phyloP scores from a whole-genome alignment of 1,140 invertebrate species.

The Pseudoatta argentina region DNA sequence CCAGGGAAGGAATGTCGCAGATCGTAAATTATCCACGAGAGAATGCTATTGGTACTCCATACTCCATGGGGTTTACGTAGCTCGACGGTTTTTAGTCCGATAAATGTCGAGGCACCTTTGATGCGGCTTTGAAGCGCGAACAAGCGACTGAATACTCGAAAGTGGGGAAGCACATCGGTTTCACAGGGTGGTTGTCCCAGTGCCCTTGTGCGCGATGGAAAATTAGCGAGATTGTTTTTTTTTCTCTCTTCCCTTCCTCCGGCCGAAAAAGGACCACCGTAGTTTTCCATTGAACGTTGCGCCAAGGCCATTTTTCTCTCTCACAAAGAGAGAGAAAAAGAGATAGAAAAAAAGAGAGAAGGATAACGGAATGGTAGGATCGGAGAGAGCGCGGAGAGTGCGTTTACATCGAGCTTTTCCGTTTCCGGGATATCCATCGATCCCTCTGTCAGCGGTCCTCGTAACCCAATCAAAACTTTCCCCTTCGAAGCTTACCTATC shows the following conservation, averaged over 20 bases:
- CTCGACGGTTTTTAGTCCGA: conserved; percentile 59
- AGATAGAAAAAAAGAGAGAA: neutral
- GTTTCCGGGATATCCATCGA: conserved; percentile 75
- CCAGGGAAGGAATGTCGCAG: conserved; percentile 47
- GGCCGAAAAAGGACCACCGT: conserved; percentile 64
- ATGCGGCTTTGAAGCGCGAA: conserved; percentile 70
- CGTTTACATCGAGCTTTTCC: conserved; percentile 75
- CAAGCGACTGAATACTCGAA: conserved; percentile 63
- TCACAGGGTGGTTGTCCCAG: conserved; percentile 75
- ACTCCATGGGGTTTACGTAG: conserved; percentile 57
- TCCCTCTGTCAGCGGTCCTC: conserved; percentile 71
- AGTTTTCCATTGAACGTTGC: conserved; percentile 64
- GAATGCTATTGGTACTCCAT: conserved; percentile 43
- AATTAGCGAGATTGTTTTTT: conserved; percentile 79
- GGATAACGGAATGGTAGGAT: conserved; percentile 5
- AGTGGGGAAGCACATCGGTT: conserved; percentile 68
- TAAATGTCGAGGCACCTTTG: conserved; percentile 71
- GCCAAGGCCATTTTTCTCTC: conserved; percentile 51
- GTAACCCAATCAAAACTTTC: conserved; percentile 76
- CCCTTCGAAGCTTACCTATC: conserved; percentile 61
- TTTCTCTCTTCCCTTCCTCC: conserved; percentile 62
- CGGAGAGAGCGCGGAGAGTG: conserved; percentile 8
- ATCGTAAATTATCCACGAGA: conserved; percentile 54
- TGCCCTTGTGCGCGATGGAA: conserved; percentile 77
- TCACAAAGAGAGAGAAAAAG: neutral